Conservation (phyloP, 1,140 invertebrate genomes). For the Drosophila seguyi region DNA sequence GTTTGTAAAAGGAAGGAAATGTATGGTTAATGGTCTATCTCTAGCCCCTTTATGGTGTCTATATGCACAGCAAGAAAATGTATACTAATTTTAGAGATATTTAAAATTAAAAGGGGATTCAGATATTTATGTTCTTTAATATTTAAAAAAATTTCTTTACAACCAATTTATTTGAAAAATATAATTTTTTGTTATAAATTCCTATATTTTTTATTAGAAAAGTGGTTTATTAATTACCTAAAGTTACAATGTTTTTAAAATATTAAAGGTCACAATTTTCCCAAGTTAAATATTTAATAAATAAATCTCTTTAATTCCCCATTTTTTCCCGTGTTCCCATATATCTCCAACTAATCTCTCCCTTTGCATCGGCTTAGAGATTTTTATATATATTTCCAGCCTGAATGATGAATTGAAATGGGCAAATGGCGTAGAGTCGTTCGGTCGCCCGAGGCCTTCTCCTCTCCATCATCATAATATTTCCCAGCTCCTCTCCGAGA, state of each 20-base stretch:
- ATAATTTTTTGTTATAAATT: no score
- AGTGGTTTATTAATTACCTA: no score
- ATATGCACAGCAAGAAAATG: conserved; percentile 7
- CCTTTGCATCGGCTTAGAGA: conserved; percentile 63
- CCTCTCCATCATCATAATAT: conserved; percentile 11
- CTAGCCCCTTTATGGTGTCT: neutral
- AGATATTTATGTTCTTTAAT: neutral
- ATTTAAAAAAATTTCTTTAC: no score
- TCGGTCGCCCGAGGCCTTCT: conserved; percentile 21
- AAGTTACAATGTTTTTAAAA: no score
- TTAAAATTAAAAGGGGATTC: neutral
- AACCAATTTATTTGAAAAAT: no score
- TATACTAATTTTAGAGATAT: neutral
- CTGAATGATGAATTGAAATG: conserved; percentile 45
- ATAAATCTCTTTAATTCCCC: no score
- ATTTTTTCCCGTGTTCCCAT: neutral
- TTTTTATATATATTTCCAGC: conserved; percentile 20
- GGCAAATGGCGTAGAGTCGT: neutral
- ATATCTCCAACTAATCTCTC: conserved; percentile 40
- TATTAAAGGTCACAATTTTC: no score
- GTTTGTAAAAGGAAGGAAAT: conserved; percentile 40
- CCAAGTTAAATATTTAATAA: no score
- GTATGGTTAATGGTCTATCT: conserved; percentile 2
- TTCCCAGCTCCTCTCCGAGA: conserved; percentile 12
- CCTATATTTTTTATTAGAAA: no score